phyloP scores from a whole-genome alignment of 1,140 invertebrate genomes.

The Mya arenaria region DNA sequence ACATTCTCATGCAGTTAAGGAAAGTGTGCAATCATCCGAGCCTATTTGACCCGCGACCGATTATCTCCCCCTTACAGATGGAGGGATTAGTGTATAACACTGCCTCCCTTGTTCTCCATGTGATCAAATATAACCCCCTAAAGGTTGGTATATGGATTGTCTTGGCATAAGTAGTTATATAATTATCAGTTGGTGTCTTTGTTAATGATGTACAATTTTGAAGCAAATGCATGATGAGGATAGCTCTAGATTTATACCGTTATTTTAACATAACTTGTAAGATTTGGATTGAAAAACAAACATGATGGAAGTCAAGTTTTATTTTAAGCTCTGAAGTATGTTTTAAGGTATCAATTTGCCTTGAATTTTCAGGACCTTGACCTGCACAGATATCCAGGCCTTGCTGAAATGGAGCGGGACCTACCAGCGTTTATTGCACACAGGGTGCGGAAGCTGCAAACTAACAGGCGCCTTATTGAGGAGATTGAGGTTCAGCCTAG shows the following conservation, averaged over 20 bases:
- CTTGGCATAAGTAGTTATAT: no score
- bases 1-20: slow-evolving; percentile 99
- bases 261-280: no score
- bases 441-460: slow-evolving; percentile 87
- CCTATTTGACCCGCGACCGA: slow-evolving; percentile 98
- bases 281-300: background rate
- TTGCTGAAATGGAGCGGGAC: slow-evolving; percentile 87
- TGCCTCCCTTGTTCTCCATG: slow-evolving; percentile 84
- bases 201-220: no score
- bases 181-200: no score
- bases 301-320: no score
- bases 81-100: slow-evolving; percentile 88
- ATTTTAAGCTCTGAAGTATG: no score
- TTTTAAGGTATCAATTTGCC: background rate
- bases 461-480: slow-evolving; percentile 89
- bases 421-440: slow-evolving; percentile 92
- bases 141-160: no score
- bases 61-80: slow-evolving; percentile 96
- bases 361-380: slow-evolving; percentile 86
- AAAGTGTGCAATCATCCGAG: slow-evolving; percentile 99
- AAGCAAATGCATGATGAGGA: no score
- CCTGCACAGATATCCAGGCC: slow-evolving; percentile 87
- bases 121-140: slow-evolving; percentile 90
- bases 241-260: no score
- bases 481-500: slow-evolving; percentile 86